Conservation (phyloP, 2,888 invertebrate species). For the Crepidodera aurea region DNA sequence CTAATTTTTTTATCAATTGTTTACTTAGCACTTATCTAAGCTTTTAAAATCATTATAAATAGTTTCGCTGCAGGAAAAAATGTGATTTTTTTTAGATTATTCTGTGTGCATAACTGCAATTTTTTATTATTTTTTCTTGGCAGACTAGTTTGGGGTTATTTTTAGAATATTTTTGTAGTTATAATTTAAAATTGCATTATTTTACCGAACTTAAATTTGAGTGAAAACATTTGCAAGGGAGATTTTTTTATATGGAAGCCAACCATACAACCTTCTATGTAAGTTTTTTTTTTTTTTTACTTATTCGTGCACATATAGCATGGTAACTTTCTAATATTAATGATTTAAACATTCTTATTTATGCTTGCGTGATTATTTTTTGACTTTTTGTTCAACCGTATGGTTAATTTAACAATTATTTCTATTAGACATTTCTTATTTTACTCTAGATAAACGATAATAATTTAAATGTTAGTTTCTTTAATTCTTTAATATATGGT, state of each 20-base stretch:
- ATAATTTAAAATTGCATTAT: constrained; percentile 23
- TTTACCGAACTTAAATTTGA: constrained; percentile 13
- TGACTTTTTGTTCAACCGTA: neutral
- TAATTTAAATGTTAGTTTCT: too few species aligned
- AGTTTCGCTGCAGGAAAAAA: constrained; percentile 17
- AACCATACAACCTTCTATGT: neutral
- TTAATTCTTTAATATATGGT: too few species aligned
- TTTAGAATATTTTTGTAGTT: constrained; percentile 34
- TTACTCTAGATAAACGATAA: too few species aligned
- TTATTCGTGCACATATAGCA: neutral
- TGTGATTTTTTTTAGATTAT: neutral
- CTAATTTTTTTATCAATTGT: constrained; percentile 35
- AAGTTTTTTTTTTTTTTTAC: neutral
- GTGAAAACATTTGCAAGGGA: neutral
- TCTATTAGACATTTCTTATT: too few species aligned
- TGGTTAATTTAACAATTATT: neutral
- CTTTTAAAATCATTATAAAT: constrained; percentile 26
- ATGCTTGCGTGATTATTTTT: neutral
- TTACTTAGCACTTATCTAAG: constrained; percentile 36
- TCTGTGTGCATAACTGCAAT: constrained; percentile 1
- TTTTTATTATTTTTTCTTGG: constrained; percentile 28
- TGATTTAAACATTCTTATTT: neutral
- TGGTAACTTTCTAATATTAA: constrained; percentile 9
- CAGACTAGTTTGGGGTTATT: constrained; percentile 33
- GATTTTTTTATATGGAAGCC: constrained; percentile 15